Evolutionary conservation across 92 coral and sea anemone species (phyloP).

Genomic region (Parazoanthus atlanticus): DNA sequence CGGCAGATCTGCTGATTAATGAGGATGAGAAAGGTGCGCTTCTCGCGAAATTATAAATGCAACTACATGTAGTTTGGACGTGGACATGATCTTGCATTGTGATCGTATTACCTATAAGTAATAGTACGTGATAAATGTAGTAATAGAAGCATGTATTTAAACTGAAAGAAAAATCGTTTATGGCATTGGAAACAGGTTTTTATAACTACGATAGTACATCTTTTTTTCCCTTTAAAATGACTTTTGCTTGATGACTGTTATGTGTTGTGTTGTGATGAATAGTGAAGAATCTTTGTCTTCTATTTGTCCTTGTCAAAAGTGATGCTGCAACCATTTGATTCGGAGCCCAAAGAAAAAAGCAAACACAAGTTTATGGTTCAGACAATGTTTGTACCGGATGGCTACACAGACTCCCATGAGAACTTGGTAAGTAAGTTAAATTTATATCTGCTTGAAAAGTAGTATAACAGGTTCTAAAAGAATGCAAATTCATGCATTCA

Average conservation of each 20-base stretch:
- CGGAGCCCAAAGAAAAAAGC: conserved; percentile 95
- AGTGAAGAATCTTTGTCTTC: background rate
- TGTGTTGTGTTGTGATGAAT: background rate
- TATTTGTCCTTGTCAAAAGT: conserved; percentile 51
- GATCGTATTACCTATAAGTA: too few species aligned
- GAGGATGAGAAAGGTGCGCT: background rate
- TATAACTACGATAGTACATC: background rate
- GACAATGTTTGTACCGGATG: conserved; percentile 92
- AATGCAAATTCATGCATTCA: too few species aligned
- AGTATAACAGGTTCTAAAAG: too few species aligned
- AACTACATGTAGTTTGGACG: background rate
- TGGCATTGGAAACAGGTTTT: background rate
- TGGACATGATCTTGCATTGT: background rate
- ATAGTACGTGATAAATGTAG: too few species aligned
- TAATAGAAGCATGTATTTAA: background rate
- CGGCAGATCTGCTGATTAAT: background rate
- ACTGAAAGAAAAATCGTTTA: background rate
- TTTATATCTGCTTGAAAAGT: too few species aligned
- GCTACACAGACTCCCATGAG: conserved; percentile 75
- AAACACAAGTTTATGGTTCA: conserved; percentile 99
- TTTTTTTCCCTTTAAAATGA: too few species aligned
- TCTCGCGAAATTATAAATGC: background rate
- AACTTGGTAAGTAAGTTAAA: conserved; percentile 63
- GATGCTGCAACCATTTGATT: conserved; percentile 97
- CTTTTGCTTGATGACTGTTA: background rate